Evolutionary conservation across 2,113 vertebrate species (phyloP).

Genomic region (Pelmatolapia mariae): DNA sequence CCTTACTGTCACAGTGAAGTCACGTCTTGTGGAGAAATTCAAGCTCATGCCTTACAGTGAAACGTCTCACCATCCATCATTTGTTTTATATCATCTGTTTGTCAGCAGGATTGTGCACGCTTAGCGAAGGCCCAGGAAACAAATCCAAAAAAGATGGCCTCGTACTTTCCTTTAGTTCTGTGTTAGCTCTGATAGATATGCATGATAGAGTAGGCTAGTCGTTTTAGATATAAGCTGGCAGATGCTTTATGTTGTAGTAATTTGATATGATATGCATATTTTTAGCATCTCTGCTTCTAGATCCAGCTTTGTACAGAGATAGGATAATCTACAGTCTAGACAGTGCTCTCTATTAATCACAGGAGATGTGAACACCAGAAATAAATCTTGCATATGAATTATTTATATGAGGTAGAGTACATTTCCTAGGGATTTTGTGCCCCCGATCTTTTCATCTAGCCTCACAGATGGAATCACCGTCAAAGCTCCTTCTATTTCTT

Average conservation of each 20-base stretch:
- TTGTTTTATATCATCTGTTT: slow-evolving; percentile 45
- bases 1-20: slow-evolving; percentile 55
- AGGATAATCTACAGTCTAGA: neutral
- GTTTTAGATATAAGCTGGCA: neutral
- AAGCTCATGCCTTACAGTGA: slow-evolving; percentile 57
- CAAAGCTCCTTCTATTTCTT: slow-evolving; percentile 4
- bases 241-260: neutral
- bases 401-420: slow-evolving; percentile 11
- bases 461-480: slow-evolving; percentile 34
- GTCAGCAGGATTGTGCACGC: slow-evolving; percentile 9
- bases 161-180: neutral
- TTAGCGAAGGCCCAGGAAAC: neutral
- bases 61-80: slow-evolving; percentile 45
- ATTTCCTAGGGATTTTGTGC: slow-evolving; percentile 7
- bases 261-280: neutral
- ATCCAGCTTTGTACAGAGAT: slow-evolving; percentile 1
- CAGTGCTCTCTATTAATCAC: neutral
- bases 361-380: slow-evolving; percentile 16
- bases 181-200: neutral
- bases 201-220: neutral
- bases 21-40: slow-evolving; percentile 36
- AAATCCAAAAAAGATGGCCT: neutral
- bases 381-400: neutral
- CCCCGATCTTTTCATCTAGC: slow-evolving; percentile 19
- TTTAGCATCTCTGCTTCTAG: neutral